Conservation (phyloP, 1,140 invertebrate genomes). For the Euura saliciscinereae region DNA sequence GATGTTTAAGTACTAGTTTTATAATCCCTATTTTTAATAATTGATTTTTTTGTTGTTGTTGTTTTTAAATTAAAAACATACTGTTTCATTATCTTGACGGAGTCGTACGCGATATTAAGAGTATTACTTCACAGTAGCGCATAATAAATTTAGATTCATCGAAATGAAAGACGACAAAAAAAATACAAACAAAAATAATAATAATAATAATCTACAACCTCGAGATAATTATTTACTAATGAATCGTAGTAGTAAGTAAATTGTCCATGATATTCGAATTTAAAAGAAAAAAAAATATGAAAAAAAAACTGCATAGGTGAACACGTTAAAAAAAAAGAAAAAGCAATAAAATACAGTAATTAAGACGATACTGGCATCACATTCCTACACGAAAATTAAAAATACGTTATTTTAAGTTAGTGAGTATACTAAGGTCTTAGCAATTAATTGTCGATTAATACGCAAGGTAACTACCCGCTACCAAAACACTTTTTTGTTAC, state of each 20-base stretch:
- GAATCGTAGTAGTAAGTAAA: conserved; percentile 30
- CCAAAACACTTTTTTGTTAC: background rate
- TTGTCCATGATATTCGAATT: conserved; percentile 25
- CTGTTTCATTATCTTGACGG: background rate
- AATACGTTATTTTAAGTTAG: conserved; percentile 8
- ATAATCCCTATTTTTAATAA: background rate
- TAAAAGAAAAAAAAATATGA: conserved; percentile 14
- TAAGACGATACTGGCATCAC: conserved; percentile 14
- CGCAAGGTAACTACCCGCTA: conserved; percentile 8
- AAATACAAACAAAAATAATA: no score
- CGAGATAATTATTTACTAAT: conserved; percentile 25
- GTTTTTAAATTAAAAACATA: background rate
- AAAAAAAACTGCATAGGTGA: background rate
- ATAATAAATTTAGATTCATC: conserved; percentile 21
- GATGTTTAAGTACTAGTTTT: background rate
- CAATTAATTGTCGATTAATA: conserved; percentile 4
- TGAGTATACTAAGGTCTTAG: conserved; percentile 12
- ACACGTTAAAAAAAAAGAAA: background rate
- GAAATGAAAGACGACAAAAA: conserved; percentile 13
- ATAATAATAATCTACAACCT: conserved; percentile 24
- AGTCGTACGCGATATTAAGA: background rate
- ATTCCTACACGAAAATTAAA: conserved; percentile 12
- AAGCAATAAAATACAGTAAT: conserved; percentile 6
- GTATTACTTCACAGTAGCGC: conserved; percentile 21
- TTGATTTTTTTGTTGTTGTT: background rate